These are phyloP conservation scores for Pinna nobilis DNA, from an alignment of 1,140 invertebrate species.

Conservation along the genomic window DNA sequence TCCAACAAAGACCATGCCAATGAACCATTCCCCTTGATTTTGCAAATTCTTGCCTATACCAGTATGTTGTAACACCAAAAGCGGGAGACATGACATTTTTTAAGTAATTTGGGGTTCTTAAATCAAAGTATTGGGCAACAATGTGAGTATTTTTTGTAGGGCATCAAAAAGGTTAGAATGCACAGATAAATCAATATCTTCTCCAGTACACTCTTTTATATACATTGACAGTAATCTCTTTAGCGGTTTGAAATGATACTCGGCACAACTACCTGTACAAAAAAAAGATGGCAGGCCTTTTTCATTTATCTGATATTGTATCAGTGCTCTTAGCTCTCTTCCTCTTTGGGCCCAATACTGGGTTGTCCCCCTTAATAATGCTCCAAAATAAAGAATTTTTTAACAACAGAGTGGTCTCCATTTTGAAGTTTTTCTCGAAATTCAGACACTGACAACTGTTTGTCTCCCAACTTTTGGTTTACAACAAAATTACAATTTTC, in stretches of 20 bases:
- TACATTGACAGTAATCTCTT: slow-evolving; percentile 14
- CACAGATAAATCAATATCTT: background rate
- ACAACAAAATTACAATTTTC: slow-evolving; percentile 29
- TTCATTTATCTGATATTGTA: slow-evolving; percentile 46
- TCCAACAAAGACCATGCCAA: slow-evolving; percentile 45
- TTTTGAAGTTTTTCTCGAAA: slow-evolving; percentile 28
- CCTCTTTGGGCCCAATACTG: slow-evolving; percentile 41
- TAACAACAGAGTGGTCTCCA: slow-evolving; percentile 32
- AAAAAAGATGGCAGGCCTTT: slow-evolving; percentile 26
- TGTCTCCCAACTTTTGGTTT: slow-evolving; percentile 43
- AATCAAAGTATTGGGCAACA: slow-evolving; percentile 28
- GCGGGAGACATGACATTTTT: slow-evolving; percentile 21
- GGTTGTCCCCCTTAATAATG: slow-evolving; percentile 17
- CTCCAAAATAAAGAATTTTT: slow-evolving; percentile 43
- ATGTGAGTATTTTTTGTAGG: slow-evolving; percentile 9
- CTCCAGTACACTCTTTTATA: background rate
- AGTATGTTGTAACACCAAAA: slow-evolving; percentile 23
- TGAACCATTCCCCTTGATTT: slow-evolving; percentile 39
- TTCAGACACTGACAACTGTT: slow-evolving; percentile 26
- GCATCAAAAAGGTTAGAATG: background rate
- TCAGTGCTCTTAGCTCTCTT: slow-evolving; percentile 38
- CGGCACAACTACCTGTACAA: slow-evolving; percentile 44
- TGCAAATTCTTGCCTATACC: slow-evolving; percentile 42
- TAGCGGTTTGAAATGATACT: slow-evolving; percentile 37
- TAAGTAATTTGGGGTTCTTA: slow-evolving; percentile 23